Percentiles rank a stretch among this genome's conserved stretches.
Conservation (phyloP, 2,888 invertebrate genomes). For the Branchipolynoe longqiensis region DNA sequence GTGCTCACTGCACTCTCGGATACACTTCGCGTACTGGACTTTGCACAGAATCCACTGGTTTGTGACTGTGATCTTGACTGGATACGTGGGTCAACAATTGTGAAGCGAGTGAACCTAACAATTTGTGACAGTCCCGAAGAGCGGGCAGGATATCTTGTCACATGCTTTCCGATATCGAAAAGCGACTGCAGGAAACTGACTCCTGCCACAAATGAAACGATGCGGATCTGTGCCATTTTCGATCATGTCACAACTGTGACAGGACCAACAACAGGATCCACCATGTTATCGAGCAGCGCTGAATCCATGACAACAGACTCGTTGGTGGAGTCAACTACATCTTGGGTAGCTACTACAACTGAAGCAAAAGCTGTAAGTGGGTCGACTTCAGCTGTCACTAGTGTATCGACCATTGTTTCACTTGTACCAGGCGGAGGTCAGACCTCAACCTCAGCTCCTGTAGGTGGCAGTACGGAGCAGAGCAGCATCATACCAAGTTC, state of each 20-base stretch:
- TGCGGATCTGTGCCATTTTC: neutral
- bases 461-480: too few relatives aligned
- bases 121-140: neutral
- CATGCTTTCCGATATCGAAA: neutral
- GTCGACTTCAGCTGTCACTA: too few relatives aligned
- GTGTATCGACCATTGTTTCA: neutral
- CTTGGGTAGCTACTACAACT: neutral
- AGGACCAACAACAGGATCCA: neutral
- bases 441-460: too few relatives aligned
- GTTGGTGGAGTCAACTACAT: neutral
- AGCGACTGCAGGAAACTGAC: slow-evolving; percentile 22
- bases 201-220: neutral
- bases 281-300: neutral
- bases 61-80: slow-evolving; percentile 50
- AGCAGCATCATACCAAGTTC: too few relatives aligned
- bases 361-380: neutral
- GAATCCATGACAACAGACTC: neutral
- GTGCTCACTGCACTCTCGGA: neutral
- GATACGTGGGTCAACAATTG: neutral
- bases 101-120: neutral
- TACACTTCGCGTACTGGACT: slow-evolving; percentile 2
- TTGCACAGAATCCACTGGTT: slow-evolving; percentile 2
- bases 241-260: neutral
- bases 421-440: neutral
- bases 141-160: neutral